Conservation (phyloP, 2,113 vertebrate species). For the Ochotona curzoniae region DNA sequence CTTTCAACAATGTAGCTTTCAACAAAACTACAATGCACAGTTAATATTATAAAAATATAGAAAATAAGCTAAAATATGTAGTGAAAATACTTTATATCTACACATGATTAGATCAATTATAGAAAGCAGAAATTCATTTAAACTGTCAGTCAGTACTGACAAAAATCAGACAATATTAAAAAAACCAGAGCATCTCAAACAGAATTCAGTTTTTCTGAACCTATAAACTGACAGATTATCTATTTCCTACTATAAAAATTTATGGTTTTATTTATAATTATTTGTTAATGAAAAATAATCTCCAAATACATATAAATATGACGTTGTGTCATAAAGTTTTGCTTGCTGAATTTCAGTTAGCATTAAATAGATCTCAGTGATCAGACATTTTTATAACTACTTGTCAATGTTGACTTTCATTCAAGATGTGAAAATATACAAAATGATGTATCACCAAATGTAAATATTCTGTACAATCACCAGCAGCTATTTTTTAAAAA, state of each 20-base stretch:
- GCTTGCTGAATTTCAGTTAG: conserved; percentile 44
- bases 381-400: neutral
- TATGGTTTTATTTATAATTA: conserved; percentile 39
- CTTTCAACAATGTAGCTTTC: neutral
- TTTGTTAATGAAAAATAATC: conserved; percentile 24
- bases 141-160: neutral
- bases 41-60: neutral
- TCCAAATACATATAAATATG: conserved; percentile 6
- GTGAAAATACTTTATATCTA: conserved; percentile 41
- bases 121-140: conserved; percentile 5
- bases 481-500: conserved; percentile 18
- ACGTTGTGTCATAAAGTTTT: conserved; percentile 34
- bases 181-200: neutral
- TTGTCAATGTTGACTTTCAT: conserved; percentile 15
- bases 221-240: neutral
- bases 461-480: conserved; percentile 17
- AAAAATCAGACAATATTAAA: neutral
- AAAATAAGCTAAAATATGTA: conserved; percentile 31
- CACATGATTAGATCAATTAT: conserved; percentile 35
- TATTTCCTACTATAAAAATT: neutral
- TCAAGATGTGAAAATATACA: conserved; percentile 49
- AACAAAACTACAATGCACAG: neutral
- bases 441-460: conserved; percentile 23
- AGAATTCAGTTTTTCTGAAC: conserved; percentile 37
- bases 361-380: neutral